phyloP scores from a whole-genome alignment of 2,888 invertebrate species.

The Lepidonotus clava region DNA sequence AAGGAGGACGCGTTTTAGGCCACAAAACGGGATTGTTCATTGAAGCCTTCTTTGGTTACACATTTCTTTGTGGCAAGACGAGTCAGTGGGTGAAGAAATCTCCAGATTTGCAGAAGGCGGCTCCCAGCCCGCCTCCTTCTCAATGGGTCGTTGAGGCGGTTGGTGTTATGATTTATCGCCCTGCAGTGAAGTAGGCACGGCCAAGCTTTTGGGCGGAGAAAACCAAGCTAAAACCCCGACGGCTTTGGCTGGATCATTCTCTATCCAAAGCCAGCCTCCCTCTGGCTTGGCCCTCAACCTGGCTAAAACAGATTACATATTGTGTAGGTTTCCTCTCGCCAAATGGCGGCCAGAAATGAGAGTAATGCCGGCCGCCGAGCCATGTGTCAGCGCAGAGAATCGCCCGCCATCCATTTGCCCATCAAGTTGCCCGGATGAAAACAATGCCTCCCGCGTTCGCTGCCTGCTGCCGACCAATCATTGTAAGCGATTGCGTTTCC shows the following conservation, averaged over 20 bases:
- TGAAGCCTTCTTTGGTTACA: conserved; percentile 50
- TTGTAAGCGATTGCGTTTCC: conserved; percentile 50
- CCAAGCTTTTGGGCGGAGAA: not conserved
- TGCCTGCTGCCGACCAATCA: conserved; percentile 32
- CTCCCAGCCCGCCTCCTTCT: not conserved
- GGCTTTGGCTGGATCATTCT: not conserved
- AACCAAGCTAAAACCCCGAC: not conserved
- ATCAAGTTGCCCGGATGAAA: conserved; percentile 48
- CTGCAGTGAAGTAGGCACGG: not conserved
- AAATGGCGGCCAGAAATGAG: conserved; percentile 40
- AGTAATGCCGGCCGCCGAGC: conserved; percentile 1
- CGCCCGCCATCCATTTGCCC: conserved; percentile 44
- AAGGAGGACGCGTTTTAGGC: conserved; percentile 34
- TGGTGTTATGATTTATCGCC: conserved; percentile 28
- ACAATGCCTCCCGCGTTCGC: conserved; percentile 29
- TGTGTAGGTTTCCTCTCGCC: conserved; percentile 26
- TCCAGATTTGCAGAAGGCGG: not conserved
- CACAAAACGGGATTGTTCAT: conserved; percentile 26
- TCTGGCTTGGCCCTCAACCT: not conserved
- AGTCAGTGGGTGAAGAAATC: conserved; percentile 14
- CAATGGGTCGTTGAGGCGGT: not conserved
- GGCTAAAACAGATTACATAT: conserved; percentile 40
- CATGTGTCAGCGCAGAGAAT: conserved; percentile 43
- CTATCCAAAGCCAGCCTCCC: not conserved
- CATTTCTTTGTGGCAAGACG: not conserved